Conservation (phyloP, 2,113 vertebrate genomes). For the Cavia porcellus region DNA sequence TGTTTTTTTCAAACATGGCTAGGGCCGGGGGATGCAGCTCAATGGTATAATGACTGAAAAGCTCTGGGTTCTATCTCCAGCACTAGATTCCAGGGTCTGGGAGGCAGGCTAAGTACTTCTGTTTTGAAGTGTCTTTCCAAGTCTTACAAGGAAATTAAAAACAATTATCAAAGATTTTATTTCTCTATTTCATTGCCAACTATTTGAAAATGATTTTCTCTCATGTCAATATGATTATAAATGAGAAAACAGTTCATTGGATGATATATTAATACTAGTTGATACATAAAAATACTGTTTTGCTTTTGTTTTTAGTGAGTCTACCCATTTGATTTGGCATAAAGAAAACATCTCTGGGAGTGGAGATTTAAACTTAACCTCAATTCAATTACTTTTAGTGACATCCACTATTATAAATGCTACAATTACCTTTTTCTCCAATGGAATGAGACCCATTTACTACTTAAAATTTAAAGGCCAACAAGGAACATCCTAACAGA, state of each 20-base stretch:
- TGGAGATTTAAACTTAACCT: slow-evolving; percentile 40
- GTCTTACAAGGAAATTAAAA: slow-evolving; percentile 1
- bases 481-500: neutral
- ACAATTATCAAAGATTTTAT: slow-evolving; percentile 31
- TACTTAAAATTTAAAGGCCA: slow-evolving; percentile 55
- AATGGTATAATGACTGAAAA: neutral
- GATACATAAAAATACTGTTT: slow-evolving; percentile 23
- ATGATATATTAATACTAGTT: neutral
- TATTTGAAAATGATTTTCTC: slow-evolving; percentile 56
- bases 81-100: neutral
- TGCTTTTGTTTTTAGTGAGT: slow-evolving; percentile 54
- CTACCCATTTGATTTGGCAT: neutral
- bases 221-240: slow-evolving; percentile 37
- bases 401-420: slow-evolving; percentile 37
- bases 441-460: neutral
- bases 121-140: slow-evolving; percentile 25
- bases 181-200: slow-evolving; percentile 17
- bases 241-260: slow-evolving; percentile 29
- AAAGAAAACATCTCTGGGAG: slow-evolving; percentile 11
- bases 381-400: slow-evolving; percentile 50
- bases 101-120: neutral
- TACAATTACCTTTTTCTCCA: neutral
- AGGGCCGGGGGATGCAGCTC: neutral
- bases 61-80: neutral
- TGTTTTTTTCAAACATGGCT: neutral